These are phyloP conservation scores for Drosophila mercatorum DNA, from an alignment of 2,888 invertebrate species.

Conservation along the genomic window DNA sequence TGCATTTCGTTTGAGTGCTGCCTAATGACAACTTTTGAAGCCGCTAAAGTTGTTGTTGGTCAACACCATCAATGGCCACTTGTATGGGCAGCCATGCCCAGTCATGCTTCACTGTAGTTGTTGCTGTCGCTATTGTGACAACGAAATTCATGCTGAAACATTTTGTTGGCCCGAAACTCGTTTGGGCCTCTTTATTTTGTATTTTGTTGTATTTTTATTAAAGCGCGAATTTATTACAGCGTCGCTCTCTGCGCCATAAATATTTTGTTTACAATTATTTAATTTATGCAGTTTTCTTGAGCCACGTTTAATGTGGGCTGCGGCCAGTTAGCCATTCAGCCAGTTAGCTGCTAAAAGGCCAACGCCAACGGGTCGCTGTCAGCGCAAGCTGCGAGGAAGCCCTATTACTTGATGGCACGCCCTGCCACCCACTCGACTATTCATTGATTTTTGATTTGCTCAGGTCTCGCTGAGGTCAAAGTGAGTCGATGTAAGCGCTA, in stretches of 20 bases:
- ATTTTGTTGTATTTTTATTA: slow-evolving; percentile 43
- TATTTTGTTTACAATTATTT: slow-evolving; percentile 81
- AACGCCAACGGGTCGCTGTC: slow-evolving; percentile 42
- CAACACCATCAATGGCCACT: slow-evolving; percentile 53
- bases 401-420: slow-evolving; percentile 67
- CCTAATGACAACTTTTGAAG: slow-evolving; percentile 69
- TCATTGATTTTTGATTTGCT: slow-evolving; percentile 73
- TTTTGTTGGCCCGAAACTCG: slow-evolving; percentile 61
- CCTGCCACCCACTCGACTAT: slow-evolving; percentile 22
- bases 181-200: slow-evolving; percentile 43
- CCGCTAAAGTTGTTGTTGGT: slow-evolving; percentile 34
- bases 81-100: slow-evolving; percentile 45
- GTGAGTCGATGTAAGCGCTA: slow-evolving; percentile 50
- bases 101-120: slow-evolving; percentile 37
- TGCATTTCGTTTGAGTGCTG: slow-evolving; percentile 69
- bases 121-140: slow-evolving; percentile 62
- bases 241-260: slow-evolving; percentile 70
- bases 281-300: slow-evolving; percentile 78
- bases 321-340: slow-evolving; percentile 20
- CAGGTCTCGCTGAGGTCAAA: slow-evolving; percentile 63
- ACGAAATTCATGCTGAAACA: slow-evolving; percentile 80
- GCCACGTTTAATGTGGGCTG: slow-evolving; percentile 74
- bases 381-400: slow-evolving; percentile 63
- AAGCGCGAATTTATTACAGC: slow-evolving; percentile 80
- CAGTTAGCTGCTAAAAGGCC: slow-evolving; percentile 39